A percentile compares a stretch with the other conserved stretches of the same genome.
These are phyloP conservation scores for Sycophaga agraensis DNA, from an alignment of 1,140 invertebrate genomes.

Conservation along the genomic window DNA sequence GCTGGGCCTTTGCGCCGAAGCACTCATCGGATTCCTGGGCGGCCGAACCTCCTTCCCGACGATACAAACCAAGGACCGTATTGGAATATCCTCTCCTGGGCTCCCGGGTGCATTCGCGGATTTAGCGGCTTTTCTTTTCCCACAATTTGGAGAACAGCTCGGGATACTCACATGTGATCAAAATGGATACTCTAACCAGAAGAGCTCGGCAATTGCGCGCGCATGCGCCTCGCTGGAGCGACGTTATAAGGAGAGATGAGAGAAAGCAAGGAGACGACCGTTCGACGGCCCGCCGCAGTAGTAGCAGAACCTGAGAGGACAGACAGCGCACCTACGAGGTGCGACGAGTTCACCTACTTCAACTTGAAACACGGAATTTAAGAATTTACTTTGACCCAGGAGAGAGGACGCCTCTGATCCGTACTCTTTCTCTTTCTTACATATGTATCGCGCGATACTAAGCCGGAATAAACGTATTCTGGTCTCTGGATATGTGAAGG, in stretches of 20 bases:
- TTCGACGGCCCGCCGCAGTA: too few relatives aligned
- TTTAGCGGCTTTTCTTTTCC: conserved; percentile 35
- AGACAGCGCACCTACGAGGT: conserved; percentile 1
- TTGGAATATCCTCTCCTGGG: neutral
- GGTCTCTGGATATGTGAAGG: too few relatives aligned
- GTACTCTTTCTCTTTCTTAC: too few relatives aligned
- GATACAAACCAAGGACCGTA: conserved; percentile 3
- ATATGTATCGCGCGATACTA: too few relatives aligned
- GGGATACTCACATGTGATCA: conserved; percentile 66
- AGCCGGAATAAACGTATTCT: too few relatives aligned
- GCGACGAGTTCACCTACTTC: conserved; percentile 1
- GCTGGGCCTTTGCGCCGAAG: conserved; percentile 18
- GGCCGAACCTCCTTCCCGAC: neutral
- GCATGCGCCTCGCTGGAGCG: conserved; percentile 44
- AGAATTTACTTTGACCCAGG: neutral
- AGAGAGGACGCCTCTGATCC: conserved; percentile 1
- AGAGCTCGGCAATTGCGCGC: conserved; percentile 45
- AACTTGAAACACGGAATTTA: conserved; percentile 16
- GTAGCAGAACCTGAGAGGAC: neutral
- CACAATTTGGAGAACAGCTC: conserved; percentile 49
- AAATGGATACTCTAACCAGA: conserved; percentile 66
- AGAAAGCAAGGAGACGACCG: conserved; percentile 7
- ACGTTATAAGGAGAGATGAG: conserved; percentile 18
- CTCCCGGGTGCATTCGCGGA: neutral
- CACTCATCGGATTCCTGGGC: neutral